Base-by-base conservation (phyloP, 2,113 vertebrate species). In the Gopherus evgoodei region DNA sequence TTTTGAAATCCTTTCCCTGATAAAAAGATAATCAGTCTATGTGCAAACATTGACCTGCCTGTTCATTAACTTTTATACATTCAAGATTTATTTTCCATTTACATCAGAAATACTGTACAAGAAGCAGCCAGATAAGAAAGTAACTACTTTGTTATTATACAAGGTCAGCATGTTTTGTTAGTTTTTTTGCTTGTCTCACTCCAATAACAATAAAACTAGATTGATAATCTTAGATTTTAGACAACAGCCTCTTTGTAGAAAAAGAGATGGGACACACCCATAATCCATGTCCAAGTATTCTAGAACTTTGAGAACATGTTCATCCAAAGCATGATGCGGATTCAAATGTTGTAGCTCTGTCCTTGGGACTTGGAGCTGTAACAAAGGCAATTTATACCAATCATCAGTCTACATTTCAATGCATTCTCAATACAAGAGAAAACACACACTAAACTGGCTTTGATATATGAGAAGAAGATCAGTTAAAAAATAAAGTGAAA, bases 391-490 rank as follows among this genome's bases (percentile, higher is more conserved):
- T 44, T 12, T 76, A 12, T 76, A 44, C 72, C 24, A 76, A 44
- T 76, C 5, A 44, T 76, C 38, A 24, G 35, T 21, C 35, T n/a
- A n/a, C 62, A 19, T 62, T 62, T 62, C 59, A 6, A 35, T 69
- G 35, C 35, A n/a, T 76, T 76, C 24, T 44, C 11, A 6, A 76
- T 10, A 76, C 19, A 42, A 24, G 11, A 27, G 11, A 24, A 24
- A 76, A 35, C 3, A n/a, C 6, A 81, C 80, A 69, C 4, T 52
- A 76, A 54, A 62, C 29, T 59, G 24, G 3, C 6, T 83, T 54
- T 47, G 1, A 50, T 1, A 6, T 42, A 90, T 13, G 35, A 84
- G 54, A 83, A 1, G 2, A 22, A 0, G 0, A 35, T 42, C 4
- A 35, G 19, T 91, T 88, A 42, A 53, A 83, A 94, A 90, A n/a